A percentile compares a stretch with the other conserved stretches of the same genome.
These are phyloP conservation scores for Plecturocebus donacophilus DNA, from an alignment of 2,113 vertebrate genomes.

Conservation along the genomic window DNA sequence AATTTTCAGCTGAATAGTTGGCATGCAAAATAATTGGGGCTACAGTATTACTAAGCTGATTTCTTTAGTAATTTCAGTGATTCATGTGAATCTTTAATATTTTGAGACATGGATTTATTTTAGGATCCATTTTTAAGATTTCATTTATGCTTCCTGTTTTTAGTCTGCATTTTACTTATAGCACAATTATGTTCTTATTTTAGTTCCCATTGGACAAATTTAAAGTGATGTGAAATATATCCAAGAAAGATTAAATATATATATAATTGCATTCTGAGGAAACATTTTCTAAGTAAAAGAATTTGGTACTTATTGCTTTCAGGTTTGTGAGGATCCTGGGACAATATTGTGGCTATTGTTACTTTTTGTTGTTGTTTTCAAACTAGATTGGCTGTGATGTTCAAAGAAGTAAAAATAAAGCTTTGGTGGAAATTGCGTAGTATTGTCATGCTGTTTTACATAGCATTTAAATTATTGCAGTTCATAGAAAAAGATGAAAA, in stretches of 20 bases:
- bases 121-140: neutral
- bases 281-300: neutral
- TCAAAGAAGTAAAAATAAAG: neutral
- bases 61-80: neutral
- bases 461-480: neutral
- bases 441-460: neutral
- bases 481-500: neutral
- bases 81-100: neutral
- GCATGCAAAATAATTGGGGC: neutral
- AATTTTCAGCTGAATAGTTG: neutral
- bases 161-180: neutral
- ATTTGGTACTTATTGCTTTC: slow-evolving; percentile 10
- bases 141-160: neutral
- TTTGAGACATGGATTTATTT: neutral
- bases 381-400: neutral
- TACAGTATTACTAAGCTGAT: neutral
- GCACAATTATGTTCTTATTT: slow-evolving; percentile 7
- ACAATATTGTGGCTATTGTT: neutral
- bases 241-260: neutral
- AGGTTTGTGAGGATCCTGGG: neutral
- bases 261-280: neutral
- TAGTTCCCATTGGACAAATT: neutral
- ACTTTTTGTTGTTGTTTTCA: neutral
- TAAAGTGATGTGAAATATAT: neutral
- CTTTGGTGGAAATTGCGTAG: neutral